A percentile compares a stretch with the other conserved stretches of the same genome.
phyloP scores from a whole-genome alignment of 2,797 vertebrate genomes.

The Urocyon cinereoargenteus region DNA sequence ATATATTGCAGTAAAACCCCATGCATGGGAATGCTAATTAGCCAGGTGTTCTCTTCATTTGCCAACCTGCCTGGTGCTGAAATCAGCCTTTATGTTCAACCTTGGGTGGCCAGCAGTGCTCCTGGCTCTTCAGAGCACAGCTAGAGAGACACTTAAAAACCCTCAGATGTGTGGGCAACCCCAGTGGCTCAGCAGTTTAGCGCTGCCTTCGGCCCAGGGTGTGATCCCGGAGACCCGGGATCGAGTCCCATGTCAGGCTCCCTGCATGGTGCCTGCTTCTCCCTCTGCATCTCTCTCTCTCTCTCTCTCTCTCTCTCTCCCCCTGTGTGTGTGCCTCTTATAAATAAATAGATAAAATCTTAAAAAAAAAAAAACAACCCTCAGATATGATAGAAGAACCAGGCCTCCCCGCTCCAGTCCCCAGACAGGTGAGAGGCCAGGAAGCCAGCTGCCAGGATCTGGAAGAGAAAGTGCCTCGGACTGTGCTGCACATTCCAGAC shows the following conservation, averaged over 20 bases:
- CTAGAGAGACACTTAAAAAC: not conserved
- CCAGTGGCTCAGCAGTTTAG: no score
- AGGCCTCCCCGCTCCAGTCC: not conserved
- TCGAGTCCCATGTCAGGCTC: no score
- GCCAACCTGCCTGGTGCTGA: not conserved
- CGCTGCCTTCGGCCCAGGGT: no score
- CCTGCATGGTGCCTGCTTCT: no score
- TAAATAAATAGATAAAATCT: no score
- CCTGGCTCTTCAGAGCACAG: not conserved
- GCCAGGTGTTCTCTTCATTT: not conserved
- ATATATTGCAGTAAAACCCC: not conserved
- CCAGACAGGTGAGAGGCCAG: not conserved
- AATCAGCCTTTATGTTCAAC: not conserved
- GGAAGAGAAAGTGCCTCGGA: not conserved
- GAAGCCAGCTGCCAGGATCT: not conserved
- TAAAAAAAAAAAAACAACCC: no score
- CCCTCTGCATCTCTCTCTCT: no score
- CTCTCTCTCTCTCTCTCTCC: no score
- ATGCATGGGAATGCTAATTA: accelerated
- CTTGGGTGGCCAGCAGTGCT: not conserved
- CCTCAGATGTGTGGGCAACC: not conserved
- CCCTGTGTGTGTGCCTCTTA: no score
- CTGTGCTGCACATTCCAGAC: not conserved
- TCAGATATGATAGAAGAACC: not conserved
- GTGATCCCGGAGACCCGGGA: no score